Conservation (phyloP, 2,113 vertebrate species). For the Sus scrofa region T2T-Sscrofa CM000814.6:44938001-44938500, state of each 20-base stretch:
- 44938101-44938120: background rate
- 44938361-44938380: background rate
- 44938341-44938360: background rate
- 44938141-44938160: rapidly evolving
- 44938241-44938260: background rate
- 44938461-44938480: background rate
- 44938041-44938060: too few species aligned
- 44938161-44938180: background rate
- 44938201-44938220: rapidly evolving
- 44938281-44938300: background rate
- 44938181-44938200: too few species aligned
- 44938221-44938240: rapidly evolving
- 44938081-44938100: too few species aligned
- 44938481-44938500: background rate
- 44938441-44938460: background rate
- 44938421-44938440: background rate
- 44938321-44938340: background rate
- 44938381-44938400: background rate
- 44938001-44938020: background rate
- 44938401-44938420: background rate
- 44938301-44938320: background rate
- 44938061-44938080: rapidly evolving
- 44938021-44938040: background rate
- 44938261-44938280: background rate
- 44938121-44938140: background rate